Base-by-base conservation (phyloP, 2,113 vertebrate species). In the Aleadryas rufinucha region DNA sequence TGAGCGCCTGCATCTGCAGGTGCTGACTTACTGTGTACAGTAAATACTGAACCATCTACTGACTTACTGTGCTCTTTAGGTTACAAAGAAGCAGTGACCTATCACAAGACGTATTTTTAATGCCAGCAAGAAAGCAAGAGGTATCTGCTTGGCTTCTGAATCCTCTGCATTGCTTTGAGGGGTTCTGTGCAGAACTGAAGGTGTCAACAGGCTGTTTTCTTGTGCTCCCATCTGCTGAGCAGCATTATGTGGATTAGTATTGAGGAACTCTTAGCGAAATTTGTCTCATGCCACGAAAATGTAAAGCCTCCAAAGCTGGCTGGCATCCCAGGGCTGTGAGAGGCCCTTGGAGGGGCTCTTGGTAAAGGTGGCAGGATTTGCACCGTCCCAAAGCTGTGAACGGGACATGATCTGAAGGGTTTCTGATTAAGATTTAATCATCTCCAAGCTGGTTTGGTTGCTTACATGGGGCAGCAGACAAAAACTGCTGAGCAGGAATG, bases 211-310 rank as follows among this genome's bases (percentile, higher is more conserved):
- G 61, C 76, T 84, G 69, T 86, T 78, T 78, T 84, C 83, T 53
- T 60, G 72, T 83, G 41, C 86, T 90, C 14, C 49, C 83, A 64
- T 93, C 85, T 95, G 79, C 90, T 84, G 64, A 84, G 80, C 71
- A 79, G 87, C 5, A 3, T 89, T 78, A 41, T 59, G 66, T 65
- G 94, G 74, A 89, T 95, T 92, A 91, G 66, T 86, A 69, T 1
- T n/a, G 93, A 87, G 86, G 86, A 95, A 37, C 94, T 93, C 8
- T 11, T 31, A 90, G 74, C 9, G 15, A 95, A 93, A 89, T 96
- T 86, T 97, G 90, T 84, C 89, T 95, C 86, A 96, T 93, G 90
- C 88, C 85, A 92, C 0, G 92, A 88, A 96, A 97, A 95, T 96
- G 76, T 93, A 95, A 95, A 95, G 78, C 88, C 37, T 95, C 42